phyloP scores from a whole-genome alignment of 2,113 vertebrate genomes.

The Procavia capensis region DNA sequence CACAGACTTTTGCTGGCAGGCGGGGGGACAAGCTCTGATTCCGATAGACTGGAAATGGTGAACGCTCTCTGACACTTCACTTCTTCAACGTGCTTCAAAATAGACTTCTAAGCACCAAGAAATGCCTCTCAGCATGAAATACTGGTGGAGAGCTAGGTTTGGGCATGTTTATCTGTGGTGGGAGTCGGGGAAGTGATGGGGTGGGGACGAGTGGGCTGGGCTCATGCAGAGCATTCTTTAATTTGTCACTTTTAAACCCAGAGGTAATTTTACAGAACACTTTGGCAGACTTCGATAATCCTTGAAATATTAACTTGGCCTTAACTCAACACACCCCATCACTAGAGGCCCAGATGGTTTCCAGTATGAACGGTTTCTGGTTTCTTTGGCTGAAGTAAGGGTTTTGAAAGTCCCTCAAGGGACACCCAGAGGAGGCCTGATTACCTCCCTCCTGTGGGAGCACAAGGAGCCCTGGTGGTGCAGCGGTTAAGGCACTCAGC shows the following conservation, averaged over 20 bases:
- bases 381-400: constrained; percentile 51
- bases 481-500: no score
- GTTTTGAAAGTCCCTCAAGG: constrained; percentile 32
- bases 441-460: constrained; percentile 27
- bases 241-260: constrained; percentile 20
- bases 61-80: not conserved
- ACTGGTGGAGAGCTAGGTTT: not conserved
- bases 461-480: no score
- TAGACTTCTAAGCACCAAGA: not conserved
- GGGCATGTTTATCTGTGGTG: not conserved
- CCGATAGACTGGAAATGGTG: not conserved
- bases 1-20: not conserved
- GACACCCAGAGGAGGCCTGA: constrained; percentile 11
- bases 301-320: constrained; percentile 60
- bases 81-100: not conserved
- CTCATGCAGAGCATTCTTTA: constrained; percentile 9
- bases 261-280: constrained; percentile 36
- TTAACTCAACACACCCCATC: not conserved
- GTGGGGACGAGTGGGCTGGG: not conserved
- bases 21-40: not conserved
- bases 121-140: not conserved
- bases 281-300: constrained; percentile 60
- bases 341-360: constrained; percentile 64
- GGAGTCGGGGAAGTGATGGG: no score
- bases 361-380: constrained; percentile 39